Percentiles rank a stretch among this genome's conserved stretches.
Evolutionary conservation across 2,888 invertebrate species (phyloP).

Genomic region (Caradrina kadenii): DNA sequence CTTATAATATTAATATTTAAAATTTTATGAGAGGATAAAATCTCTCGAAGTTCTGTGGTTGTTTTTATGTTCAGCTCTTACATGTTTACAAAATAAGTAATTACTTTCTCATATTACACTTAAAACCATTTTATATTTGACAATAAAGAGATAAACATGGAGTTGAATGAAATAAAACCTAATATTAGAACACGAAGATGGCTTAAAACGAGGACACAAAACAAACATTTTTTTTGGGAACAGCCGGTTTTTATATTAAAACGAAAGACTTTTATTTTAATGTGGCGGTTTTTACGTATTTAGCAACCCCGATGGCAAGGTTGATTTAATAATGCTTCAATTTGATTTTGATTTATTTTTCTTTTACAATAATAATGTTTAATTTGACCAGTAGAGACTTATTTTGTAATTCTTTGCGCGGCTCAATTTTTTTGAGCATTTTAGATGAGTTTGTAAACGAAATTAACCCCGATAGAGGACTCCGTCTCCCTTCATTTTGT

Average conservation of each 20-base stretch:
- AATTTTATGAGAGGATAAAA: background rate
- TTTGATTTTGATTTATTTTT: constrained; percentile 34
- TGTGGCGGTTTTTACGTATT: constrained; percentile 23
- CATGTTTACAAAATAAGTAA: constrained; percentile 38
- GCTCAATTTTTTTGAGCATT: background rate
- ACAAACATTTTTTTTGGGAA: constrained; percentile 20
- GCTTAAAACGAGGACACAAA: constrained; percentile 21
- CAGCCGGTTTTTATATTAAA: constrained; percentile 36
- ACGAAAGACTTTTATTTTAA: constrained; percentile 33
- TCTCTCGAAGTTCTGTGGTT: constrained; percentile 29
- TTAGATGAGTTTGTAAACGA: background rate
- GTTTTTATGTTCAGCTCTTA: constrained; percentile 38
- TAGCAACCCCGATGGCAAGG: constrained; percentile 5
- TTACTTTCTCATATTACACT: constrained; percentile 41
- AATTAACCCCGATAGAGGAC: background rate
- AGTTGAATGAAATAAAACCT: constrained; percentile 28
- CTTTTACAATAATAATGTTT: constrained; percentile 5
- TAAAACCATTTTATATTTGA: constrained; percentile 33
- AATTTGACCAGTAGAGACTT: background rate
- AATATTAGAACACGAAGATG: constrained; percentile 29
- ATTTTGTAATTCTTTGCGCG: background rate
- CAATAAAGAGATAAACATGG: constrained; percentile 38
- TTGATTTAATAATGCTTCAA: constrained; percentile 35
- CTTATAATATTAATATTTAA: no score
- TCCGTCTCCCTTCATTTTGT: background rate